Evolutionary conservation across 2,888 invertebrate genomes (phyloP).

Genomic region (Morpho deidamia): DNA sequence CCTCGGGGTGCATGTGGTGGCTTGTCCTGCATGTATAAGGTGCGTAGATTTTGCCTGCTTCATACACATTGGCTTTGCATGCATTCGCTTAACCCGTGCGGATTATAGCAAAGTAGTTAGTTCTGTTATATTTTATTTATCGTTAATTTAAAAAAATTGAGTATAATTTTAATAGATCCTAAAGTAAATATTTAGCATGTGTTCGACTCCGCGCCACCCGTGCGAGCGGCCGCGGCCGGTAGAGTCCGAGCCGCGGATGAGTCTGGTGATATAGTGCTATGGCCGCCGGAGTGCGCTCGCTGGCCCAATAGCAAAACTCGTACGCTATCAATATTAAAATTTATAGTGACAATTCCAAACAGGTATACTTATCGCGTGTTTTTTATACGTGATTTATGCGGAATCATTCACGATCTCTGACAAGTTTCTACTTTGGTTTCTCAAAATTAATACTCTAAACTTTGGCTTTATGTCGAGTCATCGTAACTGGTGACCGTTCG

Average conservation of each 20-base stretch:
- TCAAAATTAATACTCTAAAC: conserved; percentile 35
- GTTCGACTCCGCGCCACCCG: conserved; percentile 43
- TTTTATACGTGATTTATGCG: conserved; percentile 35
- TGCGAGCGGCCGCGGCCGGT: conserved; percentile 30
- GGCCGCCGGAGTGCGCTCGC: conserved; percentile 61
- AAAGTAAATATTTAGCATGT: background rate
- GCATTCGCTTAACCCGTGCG: no score
- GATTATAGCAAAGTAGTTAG: no score
- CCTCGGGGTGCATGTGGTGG: no score
- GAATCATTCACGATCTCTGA: conserved; percentile 20
- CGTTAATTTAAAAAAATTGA: no score
- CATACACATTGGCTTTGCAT: no score
- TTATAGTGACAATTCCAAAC: conserved; percentile 51
- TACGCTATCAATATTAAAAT: conserved; percentile 62
- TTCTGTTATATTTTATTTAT: no score
- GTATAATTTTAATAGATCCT: no score
- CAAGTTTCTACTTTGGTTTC: conserved; percentile 28
- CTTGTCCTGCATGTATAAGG: no score
- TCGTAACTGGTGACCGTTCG: conserved; percentile 7
- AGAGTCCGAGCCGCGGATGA: conserved; percentile 59
- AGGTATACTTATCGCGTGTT: conserved; percentile 33
- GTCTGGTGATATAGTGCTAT: conserved; percentile 69
- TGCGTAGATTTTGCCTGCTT: no score
- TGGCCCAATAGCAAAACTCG: conserved; percentile 56
- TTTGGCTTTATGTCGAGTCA: conserved; percentile 33